Base-by-base conservation (phyloP, 2,888 invertebrate species). In the Andrena flavipes region DNA sequence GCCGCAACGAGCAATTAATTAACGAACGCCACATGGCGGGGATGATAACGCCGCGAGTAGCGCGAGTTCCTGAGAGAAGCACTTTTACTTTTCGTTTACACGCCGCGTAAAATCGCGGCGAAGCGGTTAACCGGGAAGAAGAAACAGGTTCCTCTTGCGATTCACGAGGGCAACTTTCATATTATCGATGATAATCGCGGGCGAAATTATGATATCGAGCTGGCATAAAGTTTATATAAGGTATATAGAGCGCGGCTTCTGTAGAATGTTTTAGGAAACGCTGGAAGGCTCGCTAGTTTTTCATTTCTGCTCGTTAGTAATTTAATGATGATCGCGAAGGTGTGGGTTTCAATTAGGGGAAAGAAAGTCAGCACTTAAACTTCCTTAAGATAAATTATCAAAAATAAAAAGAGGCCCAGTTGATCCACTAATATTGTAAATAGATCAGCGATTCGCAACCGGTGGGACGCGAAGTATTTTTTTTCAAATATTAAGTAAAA, bases 1-100 rank as follows among this genome's bases (percentile, higher is more conserved):
- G 82, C 42, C 76, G 87, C 48, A 65, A 72, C 48, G 60, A 23
- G 1, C 35, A 30, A 77, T 64, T 64, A 59, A 76, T 64, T 59
- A 59, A 48, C 30, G 26, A 33, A n/a, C 30, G 3, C 29, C 16
- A 5, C 7, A 49, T 0, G 10, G n/a, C 0, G 13, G 23, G 35
- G 56, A 79, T 13, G 54, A 64, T 42, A 13, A 16, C 26, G 6
- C 3, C 26, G 8, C 3, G 23, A 51, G 20, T 10, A 13, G 30
- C 48, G 16, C 16, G n/a, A 16, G 29, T 49, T 54, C n/a, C n/a
- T 8, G 3, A 74, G 48, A 59, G 60, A 33, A 33, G n/a, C 29
- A 65, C 49, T 30, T 49, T 76, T 77, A 67, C 65, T 77, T 65
- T 51, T 51, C 42, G 54, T 68, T 49, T 67, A 30, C 6, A 51